phyloP scores from a whole-genome alignment of 2,113 vertebrate species.

The Tor tambroides region DNA sequence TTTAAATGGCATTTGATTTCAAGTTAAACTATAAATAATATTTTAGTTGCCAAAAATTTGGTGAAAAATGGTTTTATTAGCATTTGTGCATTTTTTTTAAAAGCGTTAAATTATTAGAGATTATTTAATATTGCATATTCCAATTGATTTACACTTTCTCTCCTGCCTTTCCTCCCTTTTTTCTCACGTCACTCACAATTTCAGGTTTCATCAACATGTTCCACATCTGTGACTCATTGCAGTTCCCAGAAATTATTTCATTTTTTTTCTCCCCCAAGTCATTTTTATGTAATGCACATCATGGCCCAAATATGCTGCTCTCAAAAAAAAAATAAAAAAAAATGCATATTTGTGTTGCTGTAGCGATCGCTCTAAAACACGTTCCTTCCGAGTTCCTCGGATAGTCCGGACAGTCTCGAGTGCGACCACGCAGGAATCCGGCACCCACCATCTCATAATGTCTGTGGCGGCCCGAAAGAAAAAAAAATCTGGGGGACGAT shows the following conservation, averaged over 20 bases:
- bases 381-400: not conserved
- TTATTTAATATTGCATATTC: too few relatives aligned
- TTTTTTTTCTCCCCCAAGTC: not conserved
- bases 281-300: slow-evolving; percentile 21
- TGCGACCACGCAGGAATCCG: slow-evolving; percentile 35
- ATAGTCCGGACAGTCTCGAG: not conserved
- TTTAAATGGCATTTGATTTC: too few relatives aligned
- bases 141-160: too few relatives aligned
- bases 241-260: slow-evolving; percentile 14
- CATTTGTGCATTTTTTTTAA: not conserved
- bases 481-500: slow-evolving; percentile 58
- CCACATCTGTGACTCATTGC: not conserved
- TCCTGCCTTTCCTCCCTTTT: too few relatives aligned
- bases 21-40: too few relatives aligned
- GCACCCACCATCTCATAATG: slow-evolving; percentile 44
- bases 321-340: not conserved
- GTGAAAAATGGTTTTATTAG: not conserved
- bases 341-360: not conserved
- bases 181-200: too few relatives aligned
- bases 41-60: too few relatives aligned
- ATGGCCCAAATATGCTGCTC: slow-evolving; percentile 12
- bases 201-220: too few relatives aligned
- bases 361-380: not conserved
- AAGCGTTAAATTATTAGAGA: too few relatives aligned
- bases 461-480: slow-evolving; percentile 44